Evolutionary conservation across 2,113 vertebrate species (phyloP).

Genomic region (Eolophus roseicapilla): DNA sequence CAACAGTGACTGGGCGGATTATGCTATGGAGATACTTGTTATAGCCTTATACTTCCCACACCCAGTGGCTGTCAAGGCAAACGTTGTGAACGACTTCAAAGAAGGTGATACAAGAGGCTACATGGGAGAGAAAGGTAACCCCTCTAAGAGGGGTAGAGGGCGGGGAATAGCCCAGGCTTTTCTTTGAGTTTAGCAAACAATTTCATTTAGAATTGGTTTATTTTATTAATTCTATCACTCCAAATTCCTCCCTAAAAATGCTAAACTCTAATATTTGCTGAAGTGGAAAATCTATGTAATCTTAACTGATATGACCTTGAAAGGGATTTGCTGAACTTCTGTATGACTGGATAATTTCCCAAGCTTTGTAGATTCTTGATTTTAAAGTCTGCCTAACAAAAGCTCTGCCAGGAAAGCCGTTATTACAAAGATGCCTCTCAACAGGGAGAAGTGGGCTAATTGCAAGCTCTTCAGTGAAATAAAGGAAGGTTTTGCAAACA

Average conservation of each 20-base stretch:
- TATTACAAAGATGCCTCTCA: constrained; percentile 78
- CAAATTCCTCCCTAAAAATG: constrained; percentile 12
- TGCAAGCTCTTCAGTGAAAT: constrained; percentile 78
- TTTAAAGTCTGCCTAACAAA: constrained; percentile 80
- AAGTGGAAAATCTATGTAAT: constrained; percentile 62
- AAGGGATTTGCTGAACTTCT: constrained; percentile 77
- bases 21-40: constrained; percentile 42
- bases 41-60: constrained; percentile 64
- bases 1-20: constrained; percentile 66
- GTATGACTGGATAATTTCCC: constrained; percentile 68
- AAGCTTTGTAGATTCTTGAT: constrained; percentile 75
- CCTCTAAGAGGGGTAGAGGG: not conserved
- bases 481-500: constrained; percentile 78
- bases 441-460: constrained; percentile 79
- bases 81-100: constrained; percentile 60
- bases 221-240: constrained; percentile 27
- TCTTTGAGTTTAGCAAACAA: constrained; percentile 2
- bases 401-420: constrained; percentile 77
- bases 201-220: constrained; percentile 7
- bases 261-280: constrained; percentile 18
- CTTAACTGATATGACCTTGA: constrained; percentile 76
- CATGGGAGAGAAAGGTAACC: constrained; percentile 55
- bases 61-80: constrained; percentile 63
- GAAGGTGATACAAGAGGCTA: constrained; percentile 50
- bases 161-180: not conserved